These are phyloP conservation scores for Glyptemys insculpta DNA, from an alignment of 2,797 vertebrate genomes.

Conservation along the genomic window DNA sequence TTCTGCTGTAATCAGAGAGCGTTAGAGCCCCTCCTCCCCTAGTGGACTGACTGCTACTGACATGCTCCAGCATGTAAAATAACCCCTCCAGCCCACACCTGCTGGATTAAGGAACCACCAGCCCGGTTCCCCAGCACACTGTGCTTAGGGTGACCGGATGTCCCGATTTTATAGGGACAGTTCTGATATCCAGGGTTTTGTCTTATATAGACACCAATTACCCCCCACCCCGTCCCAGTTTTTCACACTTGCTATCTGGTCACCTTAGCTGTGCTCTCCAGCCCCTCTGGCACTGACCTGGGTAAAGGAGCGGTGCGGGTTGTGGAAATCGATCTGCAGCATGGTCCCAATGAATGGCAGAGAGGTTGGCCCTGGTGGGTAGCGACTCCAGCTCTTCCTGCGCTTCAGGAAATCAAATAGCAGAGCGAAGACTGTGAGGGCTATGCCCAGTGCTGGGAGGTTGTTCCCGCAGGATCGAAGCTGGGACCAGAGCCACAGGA, in stretches of 20 bases:
- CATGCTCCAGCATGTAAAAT: rapidly evolving
- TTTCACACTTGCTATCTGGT: too few relatives aligned
- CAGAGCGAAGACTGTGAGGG: constrained; percentile 56
- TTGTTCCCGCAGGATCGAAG: background rate
- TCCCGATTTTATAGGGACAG: too few relatives aligned
- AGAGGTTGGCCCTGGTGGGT: constrained; percentile 63
- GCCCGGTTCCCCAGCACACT: background rate
- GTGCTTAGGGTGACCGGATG: background rate
- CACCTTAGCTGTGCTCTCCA: background rate
- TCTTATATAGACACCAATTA: too few relatives aligned
- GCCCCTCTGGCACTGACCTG: constrained; percentile 51
- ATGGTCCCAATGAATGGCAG: constrained; percentile 76
- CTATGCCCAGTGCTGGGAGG: constrained; percentile 10
- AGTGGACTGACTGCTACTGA: rapidly evolving
- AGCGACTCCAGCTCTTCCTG: constrained; percentile 42
- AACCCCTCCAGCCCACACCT: too few relatives aligned
- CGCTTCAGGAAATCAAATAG: constrained; percentile 76
- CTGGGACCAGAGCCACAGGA: constrained; percentile 39
- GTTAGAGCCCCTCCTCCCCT: background rate
- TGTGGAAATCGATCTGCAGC: constrained; percentile 46
- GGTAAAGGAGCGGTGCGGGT: background rate
- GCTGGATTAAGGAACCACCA: background rate
- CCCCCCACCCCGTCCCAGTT: too few relatives aligned
- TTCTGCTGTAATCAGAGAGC: background rate
- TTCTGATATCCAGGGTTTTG: too few relatives aligned